Evolutionary conservation across 2,113 vertebrate genomes (phyloP).

Genomic region (Syrmaticus mikado): DNA sequence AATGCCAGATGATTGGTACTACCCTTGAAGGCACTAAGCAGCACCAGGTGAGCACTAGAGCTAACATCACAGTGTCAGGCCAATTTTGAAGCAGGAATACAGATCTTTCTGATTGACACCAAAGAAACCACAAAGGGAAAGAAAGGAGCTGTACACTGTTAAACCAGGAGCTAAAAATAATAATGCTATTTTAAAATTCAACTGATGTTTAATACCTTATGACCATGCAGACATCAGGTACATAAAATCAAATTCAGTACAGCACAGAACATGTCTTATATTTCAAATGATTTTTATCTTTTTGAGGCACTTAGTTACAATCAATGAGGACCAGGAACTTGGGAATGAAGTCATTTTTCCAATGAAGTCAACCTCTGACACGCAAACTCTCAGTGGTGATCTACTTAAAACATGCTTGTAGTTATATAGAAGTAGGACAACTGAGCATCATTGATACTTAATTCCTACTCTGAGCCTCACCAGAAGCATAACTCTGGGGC

Average conservation of each 20-base stretch:
- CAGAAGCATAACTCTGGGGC: not conserved
- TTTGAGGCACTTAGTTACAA: not conserved
- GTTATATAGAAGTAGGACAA: not conserved
- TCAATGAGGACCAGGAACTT: not conserved
- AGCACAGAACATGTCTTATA: not conserved
- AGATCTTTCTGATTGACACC: not conserved
- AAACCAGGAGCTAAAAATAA: slow-evolving; percentile 5
- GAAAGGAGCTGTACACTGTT: not conserved
- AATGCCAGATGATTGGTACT: not conserved
- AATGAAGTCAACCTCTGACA: not conserved
- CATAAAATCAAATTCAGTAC: not conserved
- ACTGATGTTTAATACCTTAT: not conserved
- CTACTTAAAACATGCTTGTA: not conserved
- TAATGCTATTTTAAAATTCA: not conserved
- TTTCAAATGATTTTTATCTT: not conserved
- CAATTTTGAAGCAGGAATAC: not conserved
- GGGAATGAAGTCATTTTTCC: not conserved
- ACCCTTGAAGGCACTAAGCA: not conserved
- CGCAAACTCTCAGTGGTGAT: not conserved
- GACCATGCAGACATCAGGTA: not conserved
- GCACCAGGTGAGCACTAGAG: not conserved
- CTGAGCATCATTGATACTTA: not conserved
- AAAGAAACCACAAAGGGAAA: not conserved
- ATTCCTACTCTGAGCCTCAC: not conserved
- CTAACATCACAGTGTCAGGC: not conserved